phyloP scores from a whole-genome alignment of 2,888 invertebrate species.

The Pomacea canaliculata region DNA sequence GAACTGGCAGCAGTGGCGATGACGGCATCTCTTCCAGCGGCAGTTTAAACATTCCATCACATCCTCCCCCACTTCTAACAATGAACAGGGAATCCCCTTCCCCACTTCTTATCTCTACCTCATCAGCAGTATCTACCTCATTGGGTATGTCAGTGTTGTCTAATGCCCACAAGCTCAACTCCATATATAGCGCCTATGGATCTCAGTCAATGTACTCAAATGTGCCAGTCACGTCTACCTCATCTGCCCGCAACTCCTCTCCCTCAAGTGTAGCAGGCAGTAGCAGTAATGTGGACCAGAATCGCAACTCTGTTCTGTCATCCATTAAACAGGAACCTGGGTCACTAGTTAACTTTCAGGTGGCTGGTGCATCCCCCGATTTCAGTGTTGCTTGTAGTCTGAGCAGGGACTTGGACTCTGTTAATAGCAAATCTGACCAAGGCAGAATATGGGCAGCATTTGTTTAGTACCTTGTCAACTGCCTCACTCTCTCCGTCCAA shows the following conservation, averaged over 20 bases:
- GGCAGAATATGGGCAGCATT: neutral
- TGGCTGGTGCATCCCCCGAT: neutral
- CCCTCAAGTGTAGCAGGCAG: neutral
- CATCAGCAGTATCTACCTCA: slow-evolving; percentile 15
- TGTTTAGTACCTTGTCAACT: slow-evolving; percentile 24
- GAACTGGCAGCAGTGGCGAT: slow-evolving; percentile 5
- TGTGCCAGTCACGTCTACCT: slow-evolving; percentile 21
- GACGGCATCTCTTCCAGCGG: neutral
- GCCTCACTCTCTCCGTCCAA: slow-evolving; percentile 26
- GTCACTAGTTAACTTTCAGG: slow-evolving; percentile 30
- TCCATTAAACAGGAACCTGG: slow-evolving; percentile 48
- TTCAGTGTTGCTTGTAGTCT: neutral
- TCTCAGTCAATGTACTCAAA: neutral
- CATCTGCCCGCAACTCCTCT: neutral
- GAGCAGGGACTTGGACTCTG: slow-evolving; percentile 10
- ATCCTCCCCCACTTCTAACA: neutral
- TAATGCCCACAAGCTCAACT: slow-evolving; percentile 3
- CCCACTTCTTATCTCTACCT: neutral
- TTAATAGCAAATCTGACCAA: slow-evolving; percentile 8
- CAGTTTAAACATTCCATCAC: neutral
- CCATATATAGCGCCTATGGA: neutral
- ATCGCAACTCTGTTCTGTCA: slow-evolving; percentile 27
- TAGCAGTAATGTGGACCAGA: slow-evolving; percentile 26
- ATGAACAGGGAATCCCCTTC: slow-evolving; percentile 1
- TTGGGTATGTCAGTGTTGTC: neutral